Conservation (phyloP, 2,113 vertebrate species). For the Myotis davidii region DNA sequence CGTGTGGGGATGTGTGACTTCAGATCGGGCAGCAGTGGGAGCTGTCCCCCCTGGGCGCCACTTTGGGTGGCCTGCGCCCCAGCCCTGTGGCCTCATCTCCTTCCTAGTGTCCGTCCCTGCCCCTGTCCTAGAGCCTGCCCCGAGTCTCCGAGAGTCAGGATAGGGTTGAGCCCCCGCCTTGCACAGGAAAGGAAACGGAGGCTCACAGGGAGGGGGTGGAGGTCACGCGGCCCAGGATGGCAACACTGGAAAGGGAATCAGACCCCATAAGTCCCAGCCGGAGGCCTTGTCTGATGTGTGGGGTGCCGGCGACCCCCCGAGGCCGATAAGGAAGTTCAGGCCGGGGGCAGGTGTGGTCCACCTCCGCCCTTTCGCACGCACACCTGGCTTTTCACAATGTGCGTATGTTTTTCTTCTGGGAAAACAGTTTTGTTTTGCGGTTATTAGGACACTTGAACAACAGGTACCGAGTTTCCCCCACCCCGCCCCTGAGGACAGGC, state of each 20-base stretch:
- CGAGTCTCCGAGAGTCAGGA: background rate
- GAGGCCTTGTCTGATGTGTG: background rate
- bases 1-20: background rate
- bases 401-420: background rate
- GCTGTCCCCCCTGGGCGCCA: background rate
- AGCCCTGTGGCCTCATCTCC: background rate
- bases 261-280: background rate
- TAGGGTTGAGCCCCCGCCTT: background rate
- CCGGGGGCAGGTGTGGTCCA: background rate
- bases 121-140: background rate
- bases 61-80: background rate
- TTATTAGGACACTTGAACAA: slow-evolving; percentile 78
- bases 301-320: background rate
- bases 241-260: background rate
- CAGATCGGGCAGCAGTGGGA: rapidly evolving
- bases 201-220: background rate
- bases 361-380: background rate
- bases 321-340: background rate
- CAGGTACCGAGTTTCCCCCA: slow-evolving; percentile 36
- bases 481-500: background rate
- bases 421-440: slow-evolving; percentile 71
- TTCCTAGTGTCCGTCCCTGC: background rate
- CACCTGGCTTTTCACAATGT: background rate
- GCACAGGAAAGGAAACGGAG: background rate
- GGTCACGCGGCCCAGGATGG: background rate